These are phyloP conservation scores for Acanthopagrus latus DNA, from an alignment of 2,797 vertebrate species.

Conservation along the genomic window DNA sequence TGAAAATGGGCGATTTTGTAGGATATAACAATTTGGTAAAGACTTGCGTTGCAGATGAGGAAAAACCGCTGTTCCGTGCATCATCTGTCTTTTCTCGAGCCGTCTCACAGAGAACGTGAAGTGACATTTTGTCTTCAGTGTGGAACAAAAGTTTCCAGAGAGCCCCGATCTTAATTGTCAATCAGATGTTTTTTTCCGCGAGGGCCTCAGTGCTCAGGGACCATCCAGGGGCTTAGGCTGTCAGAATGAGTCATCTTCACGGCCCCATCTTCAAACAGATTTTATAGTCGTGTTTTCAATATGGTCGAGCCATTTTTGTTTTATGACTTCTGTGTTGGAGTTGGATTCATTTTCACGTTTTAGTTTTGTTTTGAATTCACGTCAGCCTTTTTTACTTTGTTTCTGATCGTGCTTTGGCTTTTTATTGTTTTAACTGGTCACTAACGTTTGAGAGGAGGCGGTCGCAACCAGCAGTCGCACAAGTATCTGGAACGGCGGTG, in stretches of 20 bases:
- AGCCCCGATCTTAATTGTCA: conserved; percentile 50
- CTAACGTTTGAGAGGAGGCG: neutral
- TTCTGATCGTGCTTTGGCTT: conserved; percentile 1
- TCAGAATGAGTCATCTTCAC: conserved; percentile 58
- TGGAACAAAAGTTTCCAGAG: conserved; percentile 57
- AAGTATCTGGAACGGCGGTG: neutral
- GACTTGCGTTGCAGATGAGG: conserved; percentile 6
- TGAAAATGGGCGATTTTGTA: neutral
- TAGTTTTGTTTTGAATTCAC: conserved; percentile 18
- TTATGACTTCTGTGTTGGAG: conserved; percentile 50
- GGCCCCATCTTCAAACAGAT: conserved; percentile 48
- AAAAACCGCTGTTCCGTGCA: conserved; percentile 17
- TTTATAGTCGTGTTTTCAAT: conserved; percentile 33
- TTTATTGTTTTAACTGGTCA: conserved; percentile 4
- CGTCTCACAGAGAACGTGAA: conserved; percentile 23
- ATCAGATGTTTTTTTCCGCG: conserved; percentile 69
- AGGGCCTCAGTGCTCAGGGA: conserved; percentile 35
- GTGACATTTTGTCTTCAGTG: conserved; percentile 48
- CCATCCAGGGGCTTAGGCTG: conserved; percentile 59
- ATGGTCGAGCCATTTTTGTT: conserved; percentile 46
- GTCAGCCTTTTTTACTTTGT: conserved; percentile 21
- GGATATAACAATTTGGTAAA: conserved; percentile 4
- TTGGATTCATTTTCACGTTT: neutral
- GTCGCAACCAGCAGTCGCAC: neutral
- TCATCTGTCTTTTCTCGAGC: conserved; percentile 15